phyloP scores from a whole-genome alignment of 1,140 invertebrate genomes.

The Pentalonia nigronervosa region DNA sequence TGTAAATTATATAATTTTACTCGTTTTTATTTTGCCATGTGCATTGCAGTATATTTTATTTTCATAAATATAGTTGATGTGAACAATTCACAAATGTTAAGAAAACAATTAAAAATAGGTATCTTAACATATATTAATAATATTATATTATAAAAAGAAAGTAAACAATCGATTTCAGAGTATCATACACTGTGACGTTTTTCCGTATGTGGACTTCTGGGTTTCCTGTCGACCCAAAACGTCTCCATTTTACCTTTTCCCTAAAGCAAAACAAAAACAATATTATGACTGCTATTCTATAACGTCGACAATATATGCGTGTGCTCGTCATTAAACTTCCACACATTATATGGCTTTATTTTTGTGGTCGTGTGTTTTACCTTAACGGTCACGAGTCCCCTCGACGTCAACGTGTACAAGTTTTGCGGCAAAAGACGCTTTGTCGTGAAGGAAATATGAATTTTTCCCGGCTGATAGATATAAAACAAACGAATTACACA shows the following conservation, averaged over 20 bases:
- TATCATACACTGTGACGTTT: conserved; percentile 34
- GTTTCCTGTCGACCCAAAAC: conserved; percentile 75
- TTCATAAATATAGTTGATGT: neutral
- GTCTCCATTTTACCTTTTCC: conserved; percentile 79
- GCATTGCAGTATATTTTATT: neutral
- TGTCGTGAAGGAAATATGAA: conserved; percentile 76
- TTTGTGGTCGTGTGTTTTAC: conserved; percentile 65
- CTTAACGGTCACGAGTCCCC: conserved; percentile 78
- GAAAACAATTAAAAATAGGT: neutral
- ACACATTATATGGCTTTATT: neutral
- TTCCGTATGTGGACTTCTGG: neutral
- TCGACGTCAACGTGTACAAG: conserved; percentile 71
- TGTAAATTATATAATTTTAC: too few species aligned
- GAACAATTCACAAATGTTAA: neutral
- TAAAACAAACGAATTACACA: neutral
- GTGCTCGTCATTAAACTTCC: neutral
- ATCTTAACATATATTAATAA: neutral
- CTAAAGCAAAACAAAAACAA: conserved; percentile 63
- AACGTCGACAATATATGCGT: conserved; percentile 9
- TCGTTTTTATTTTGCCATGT: too few species aligned
- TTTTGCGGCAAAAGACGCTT: conserved; percentile 68
- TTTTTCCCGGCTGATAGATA: conserved; percentile 70
- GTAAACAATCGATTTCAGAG: neutral
- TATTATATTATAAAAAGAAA: neutral
- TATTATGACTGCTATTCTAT: neutral